A percentile compares a stretch with the other conserved stretches of the same genome.
phyloP scores from a whole-genome alignment of 2,888 invertebrate genomes.

The Chelonus formosanus region DNA sequence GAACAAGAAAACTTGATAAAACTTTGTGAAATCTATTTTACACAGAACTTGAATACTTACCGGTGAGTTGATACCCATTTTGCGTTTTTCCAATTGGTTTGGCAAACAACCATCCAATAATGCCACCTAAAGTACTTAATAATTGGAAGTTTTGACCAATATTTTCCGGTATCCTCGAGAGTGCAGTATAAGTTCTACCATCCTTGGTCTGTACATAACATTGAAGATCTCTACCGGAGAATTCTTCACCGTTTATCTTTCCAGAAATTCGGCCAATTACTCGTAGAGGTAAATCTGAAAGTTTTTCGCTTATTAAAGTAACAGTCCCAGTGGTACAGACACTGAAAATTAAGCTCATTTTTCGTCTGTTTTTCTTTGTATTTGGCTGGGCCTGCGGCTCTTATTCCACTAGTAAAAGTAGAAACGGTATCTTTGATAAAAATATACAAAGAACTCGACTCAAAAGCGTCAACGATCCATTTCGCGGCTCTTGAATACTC shows the following conservation, averaged over 20 bases:
- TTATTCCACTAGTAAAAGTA: slow-evolving; percentile 4
- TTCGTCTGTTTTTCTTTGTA: slow-evolving; percentile 16
- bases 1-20: too few species aligned
- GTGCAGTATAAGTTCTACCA: slow-evolving; percentile 88
- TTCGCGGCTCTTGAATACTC: slow-evolving; percentile 31
- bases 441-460: slow-evolving; percentile 34
- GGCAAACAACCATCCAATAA: slow-evolving; percentile 95
- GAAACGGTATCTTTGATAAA: slow-evolving; percentile 37
- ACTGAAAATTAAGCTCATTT: slow-evolving; percentile 12
- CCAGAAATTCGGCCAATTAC: slow-evolving; percentile 91
- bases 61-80: slow-evolving; percentile 92
- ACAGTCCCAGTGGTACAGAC: not conserved
- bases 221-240: slow-evolving; percentile 84
- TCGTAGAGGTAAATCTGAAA: slow-evolving; percentile 80
- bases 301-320: slow-evolving; percentile 9
- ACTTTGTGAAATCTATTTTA: too few species aligned
- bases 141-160: slow-evolving; percentile 84
- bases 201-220: slow-evolving; percentile 90
- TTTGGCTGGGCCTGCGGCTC: slow-evolving; percentile 6
- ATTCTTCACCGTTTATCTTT: slow-evolving; percentile 77
- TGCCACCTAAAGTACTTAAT: slow-evolving; percentile 82
- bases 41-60: slow-evolving; percentile 47
- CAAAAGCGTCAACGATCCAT: slow-evolving; percentile 38
- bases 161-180: slow-evolving; percentile 79
- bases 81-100: slow-evolving; percentile 76